Evolutionary conservation across 2,113 vertebrate species (phyloP).

Genomic region (Leptobrachium leishanense): DNA sequence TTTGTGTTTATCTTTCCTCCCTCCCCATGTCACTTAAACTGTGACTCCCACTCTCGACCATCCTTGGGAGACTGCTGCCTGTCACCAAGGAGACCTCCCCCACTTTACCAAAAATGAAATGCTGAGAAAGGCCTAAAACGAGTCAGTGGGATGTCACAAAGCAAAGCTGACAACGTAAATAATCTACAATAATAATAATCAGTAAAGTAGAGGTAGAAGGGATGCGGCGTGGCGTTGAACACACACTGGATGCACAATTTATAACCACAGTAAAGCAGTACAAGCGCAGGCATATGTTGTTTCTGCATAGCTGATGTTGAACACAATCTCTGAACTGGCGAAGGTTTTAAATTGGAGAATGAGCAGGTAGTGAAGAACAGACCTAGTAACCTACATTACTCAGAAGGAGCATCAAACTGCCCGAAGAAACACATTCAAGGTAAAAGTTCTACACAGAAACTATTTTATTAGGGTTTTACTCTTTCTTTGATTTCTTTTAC

Average conservation of each 20-base stretch:
- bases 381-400: too few relatives aligned
- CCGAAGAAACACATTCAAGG: too few relatives aligned
- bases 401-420: too few relatives aligned
- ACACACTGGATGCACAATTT: not conserved
- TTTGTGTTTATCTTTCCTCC: slow-evolving; percentile 1
- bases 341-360: not conserved
- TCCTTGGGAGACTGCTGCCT: slow-evolving; percentile 52
- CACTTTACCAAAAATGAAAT: slow-evolving; percentile 53
- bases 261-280: too few relatives aligned
- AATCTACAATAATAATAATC: not conserved
- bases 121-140: slow-evolving; percentile 6
- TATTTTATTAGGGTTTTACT: too few relatives aligned
- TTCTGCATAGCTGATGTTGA: not conserved
- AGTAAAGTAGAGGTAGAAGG: slow-evolving; percentile 2
- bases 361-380: slow-evolving; percentile 1
- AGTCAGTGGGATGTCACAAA: slow-evolving; percentile 41
- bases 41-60: slow-evolving; percentile 48
- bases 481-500: too few relatives aligned
- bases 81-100: slow-evolving; percentile 59
- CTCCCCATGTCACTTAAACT: slow-evolving; percentile 47
- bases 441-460: too few relatives aligned
- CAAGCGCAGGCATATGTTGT: not conserved
- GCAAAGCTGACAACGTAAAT: not conserved
- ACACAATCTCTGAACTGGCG: not conserved
- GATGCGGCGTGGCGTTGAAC: not conserved